Percentiles rank a stretch among this genome's conserved stretches.
phyloP scores from a whole-genome alignment of 2,113 vertebrate species.

The Psettodes erumei region DNA sequence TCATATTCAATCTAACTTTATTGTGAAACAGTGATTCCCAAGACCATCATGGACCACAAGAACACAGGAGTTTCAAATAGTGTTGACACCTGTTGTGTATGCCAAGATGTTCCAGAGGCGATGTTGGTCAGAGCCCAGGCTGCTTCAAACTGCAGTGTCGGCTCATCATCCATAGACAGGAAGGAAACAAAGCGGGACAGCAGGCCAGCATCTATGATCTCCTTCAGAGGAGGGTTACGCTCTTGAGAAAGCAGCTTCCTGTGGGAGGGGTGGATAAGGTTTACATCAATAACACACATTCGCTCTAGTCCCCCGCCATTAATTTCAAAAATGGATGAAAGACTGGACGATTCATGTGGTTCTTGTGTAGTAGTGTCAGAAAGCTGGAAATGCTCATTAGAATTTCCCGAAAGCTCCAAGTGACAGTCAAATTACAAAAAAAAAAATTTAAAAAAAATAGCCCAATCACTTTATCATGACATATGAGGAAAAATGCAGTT shows the following conservation, averaged over 20 bases:
- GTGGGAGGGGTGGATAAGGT: neutral
- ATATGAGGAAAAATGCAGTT: neutral
- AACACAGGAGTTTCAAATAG: neutral
- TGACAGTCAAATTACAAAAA: too few species aligned
- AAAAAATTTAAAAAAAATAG: too few species aligned
- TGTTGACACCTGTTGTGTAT: conserved; percentile 85
- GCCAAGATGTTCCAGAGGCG: conserved; percentile 89
- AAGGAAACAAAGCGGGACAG: conserved; percentile 88
- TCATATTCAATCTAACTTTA: neutral
- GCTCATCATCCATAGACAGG: conserved; percentile 77
- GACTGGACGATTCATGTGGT: too few species aligned
- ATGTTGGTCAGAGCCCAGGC: conserved; percentile 96
- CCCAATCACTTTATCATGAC: too few species aligned
- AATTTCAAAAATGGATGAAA: neutral
- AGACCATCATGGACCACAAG: too few species aligned
- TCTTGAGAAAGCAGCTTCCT: conserved; percentile 90
- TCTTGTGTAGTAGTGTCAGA: too few species aligned
- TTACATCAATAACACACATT: rapidly evolving
- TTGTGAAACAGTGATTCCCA: neutral
- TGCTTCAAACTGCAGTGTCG: conserved; percentile 89
- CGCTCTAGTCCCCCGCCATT: neutral
- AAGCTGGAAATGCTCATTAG: too few species aligned
- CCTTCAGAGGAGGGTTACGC: conserved; percentile 85
- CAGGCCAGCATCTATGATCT: conserved; percentile 86
- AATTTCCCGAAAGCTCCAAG: too few species aligned